Evolutionary conservation across 2,888 invertebrate genomes (phyloP).

Genomic region (Tricholauxania praeusta): DNA sequence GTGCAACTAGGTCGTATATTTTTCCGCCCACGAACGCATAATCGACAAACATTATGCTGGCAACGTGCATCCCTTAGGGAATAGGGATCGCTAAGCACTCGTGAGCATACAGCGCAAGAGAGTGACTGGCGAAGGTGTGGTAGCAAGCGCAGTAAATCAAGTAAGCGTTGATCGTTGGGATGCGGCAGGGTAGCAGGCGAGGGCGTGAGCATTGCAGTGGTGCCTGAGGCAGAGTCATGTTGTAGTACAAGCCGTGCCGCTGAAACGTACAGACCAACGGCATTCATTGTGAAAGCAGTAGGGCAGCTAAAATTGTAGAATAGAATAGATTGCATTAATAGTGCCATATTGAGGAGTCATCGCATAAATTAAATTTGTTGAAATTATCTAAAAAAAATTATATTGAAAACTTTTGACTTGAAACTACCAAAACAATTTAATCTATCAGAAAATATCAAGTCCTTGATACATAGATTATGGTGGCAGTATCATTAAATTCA

Average conservation of each 20-base stretch:
- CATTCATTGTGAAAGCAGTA: conserved; percentile 66
- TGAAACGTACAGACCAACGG: conserved; percentile 59
- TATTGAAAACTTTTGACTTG: too few species aligned
- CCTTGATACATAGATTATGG: too few species aligned
- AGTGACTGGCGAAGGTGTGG: conserved; percentile 88
- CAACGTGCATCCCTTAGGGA: conserved; percentile 83
- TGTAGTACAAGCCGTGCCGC: conserved; percentile 59
- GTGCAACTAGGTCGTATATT: conserved; percentile 86
- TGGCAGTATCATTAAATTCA: too few species aligned
- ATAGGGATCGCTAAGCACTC: conserved; percentile 84
- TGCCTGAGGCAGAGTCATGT: conserved; percentile 30
- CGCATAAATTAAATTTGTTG: too few species aligned
- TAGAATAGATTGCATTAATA: too few species aligned
- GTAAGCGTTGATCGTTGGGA: conserved; percentile 76
- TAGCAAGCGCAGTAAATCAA: conserved; percentile 84
- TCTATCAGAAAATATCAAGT: too few species aligned
- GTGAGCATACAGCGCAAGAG: conserved; percentile 90
- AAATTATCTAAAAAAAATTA: too few species aligned
- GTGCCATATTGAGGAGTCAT: too few species aligned
- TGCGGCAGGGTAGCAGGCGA: not conserved
- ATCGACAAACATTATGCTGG: conserved; percentile 89
- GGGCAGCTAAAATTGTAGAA: too few species aligned
- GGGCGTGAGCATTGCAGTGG: conserved; percentile 21
- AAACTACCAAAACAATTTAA: too few species aligned
- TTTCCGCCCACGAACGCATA: conserved; percentile 87